These are phyloP conservation scores for Artemia sinica DNA, from an alignment of 2,888 invertebrate genomes.

Conservation along the genomic window DNA sequence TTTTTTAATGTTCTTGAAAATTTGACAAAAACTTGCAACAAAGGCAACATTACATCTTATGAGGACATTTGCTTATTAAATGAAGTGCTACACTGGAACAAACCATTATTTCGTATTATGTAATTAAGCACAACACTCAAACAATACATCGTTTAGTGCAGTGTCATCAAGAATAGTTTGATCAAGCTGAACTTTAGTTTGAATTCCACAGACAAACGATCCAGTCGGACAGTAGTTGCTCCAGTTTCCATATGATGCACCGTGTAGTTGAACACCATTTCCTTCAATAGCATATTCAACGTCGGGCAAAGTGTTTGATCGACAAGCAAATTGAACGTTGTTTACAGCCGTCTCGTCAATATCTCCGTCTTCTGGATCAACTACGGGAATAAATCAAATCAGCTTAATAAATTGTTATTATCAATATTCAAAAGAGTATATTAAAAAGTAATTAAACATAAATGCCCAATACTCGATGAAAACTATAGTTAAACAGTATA, in stretches of 20 bases:
- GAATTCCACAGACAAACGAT: constrained; percentile 21
- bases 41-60: too few species aligned
- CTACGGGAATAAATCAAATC: not conserved
- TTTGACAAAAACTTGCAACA: too few species aligned
- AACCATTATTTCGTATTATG: too few species aligned
- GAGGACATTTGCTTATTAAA: too few species aligned
- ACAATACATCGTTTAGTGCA: constrained; percentile 23
- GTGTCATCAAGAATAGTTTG: constrained; percentile 22
- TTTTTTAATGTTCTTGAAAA: too few species aligned
- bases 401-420: too few species aligned
- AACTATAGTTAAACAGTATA: too few species aligned
- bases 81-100: too few species aligned
- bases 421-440: too few species aligned
- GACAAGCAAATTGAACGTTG: constrained; percentile 15
- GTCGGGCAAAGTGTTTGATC: not conserved
- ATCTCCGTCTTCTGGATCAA: constrained; percentile 7
- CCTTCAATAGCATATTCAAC: not conserved
- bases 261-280: not conserved
- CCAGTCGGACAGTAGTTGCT: constrained; percentile 17
- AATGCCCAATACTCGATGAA: too few species aligned
- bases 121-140: constrained; percentile 20
- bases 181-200: constrained; percentile 20
- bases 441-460: too few species aligned
- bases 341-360: constrained; percentile 17
- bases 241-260: constrained; percentile 16